Conservation (phyloP, 23 tunicate genomes). For the Corella eumyota region DNA sequence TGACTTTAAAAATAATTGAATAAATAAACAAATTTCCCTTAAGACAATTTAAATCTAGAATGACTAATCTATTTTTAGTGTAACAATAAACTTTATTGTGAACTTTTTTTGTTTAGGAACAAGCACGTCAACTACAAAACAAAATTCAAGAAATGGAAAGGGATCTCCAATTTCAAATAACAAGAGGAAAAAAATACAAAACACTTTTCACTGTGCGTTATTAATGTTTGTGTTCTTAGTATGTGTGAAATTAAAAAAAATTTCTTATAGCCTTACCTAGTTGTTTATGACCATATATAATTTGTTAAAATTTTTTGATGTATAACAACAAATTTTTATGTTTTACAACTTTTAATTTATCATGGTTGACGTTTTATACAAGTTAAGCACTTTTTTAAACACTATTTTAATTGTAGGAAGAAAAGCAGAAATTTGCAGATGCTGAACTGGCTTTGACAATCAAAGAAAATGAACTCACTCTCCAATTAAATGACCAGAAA, state of each 20-base stretch:
- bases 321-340: not conserved
- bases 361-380: not conserved
- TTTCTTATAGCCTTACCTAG: no score
- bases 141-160: conserved; percentile 41
- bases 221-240: not conserved
- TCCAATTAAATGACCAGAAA: not conserved
- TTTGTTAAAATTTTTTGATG: not conserved
- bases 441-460: not conserved
- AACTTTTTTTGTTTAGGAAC: no score
- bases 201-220: conserved; percentile 40
- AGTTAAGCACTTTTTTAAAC: not conserved
- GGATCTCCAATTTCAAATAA: conserved; percentile 22
- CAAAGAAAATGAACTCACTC: not conserved
- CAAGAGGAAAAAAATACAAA: conserved; percentile 47
- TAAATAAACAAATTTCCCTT: no score
- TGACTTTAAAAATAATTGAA: no score
- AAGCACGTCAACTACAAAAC: conserved; percentile 22
- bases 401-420: conserved; percentile 27
- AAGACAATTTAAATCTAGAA: no score
- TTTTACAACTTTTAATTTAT: not conserved
- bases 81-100: no score
- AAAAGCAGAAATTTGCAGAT: conserved; percentile 14
- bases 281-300: no score
- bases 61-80: no score
- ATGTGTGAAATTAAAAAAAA: no score